Percentiles rank a stretch among this genome's conserved stretches.
Evolutionary conservation across 2,888 invertebrate genomes (phyloP).

Genomic region (Hoplodrina blanda): DNA sequence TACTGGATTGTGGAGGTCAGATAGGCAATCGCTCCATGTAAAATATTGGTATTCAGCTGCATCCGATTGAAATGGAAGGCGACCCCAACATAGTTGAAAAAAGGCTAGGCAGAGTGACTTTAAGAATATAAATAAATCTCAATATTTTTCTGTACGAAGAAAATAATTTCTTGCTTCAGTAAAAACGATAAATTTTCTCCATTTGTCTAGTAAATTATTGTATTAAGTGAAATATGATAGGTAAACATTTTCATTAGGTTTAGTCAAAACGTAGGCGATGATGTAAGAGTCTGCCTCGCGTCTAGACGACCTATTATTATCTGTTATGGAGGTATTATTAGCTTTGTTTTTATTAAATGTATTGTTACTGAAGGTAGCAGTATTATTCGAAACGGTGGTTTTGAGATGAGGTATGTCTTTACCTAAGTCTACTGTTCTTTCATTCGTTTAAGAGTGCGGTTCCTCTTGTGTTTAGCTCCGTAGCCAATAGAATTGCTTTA

Average conservation of each 20-base stretch:
- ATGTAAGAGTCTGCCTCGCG: constrained; percentile 40
- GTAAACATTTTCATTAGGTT: constrained; percentile 36
- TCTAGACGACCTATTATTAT: constrained; percentile 56
- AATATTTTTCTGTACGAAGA: constrained; percentile 1
- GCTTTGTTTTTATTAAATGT: constrained; percentile 28
- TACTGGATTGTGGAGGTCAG: too few relatives aligned
- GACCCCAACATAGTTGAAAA: too few relatives aligned
- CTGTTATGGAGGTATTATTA: constrained; percentile 7
- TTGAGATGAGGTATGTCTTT: neutral
- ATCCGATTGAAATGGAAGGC: too few relatives aligned
- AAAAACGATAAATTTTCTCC: constrained; percentile 32
- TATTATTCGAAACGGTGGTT: neutral
- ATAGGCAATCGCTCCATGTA: too few relatives aligned
- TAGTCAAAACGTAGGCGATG: constrained; percentile 25
- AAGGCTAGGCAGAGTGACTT: too few relatives aligned
- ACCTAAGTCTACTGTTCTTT: too few relatives aligned
- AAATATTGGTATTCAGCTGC: too few relatives aligned
- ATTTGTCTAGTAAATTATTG: constrained; percentile 33
- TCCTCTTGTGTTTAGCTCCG: too few relatives aligned
- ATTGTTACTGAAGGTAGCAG: neutral
- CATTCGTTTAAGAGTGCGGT: too few relatives aligned
- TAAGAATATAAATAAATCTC: neutral
- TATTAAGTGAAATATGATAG: constrained; percentile 39
- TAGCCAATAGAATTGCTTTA: too few relatives aligned
- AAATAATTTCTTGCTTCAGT: constrained; percentile 9